Evolutionary conservation across 1,140 invertebrate species (phyloP), one percentile per base, ranked within the genome.

Genomic region (Ganaspis sp.): DNA sequence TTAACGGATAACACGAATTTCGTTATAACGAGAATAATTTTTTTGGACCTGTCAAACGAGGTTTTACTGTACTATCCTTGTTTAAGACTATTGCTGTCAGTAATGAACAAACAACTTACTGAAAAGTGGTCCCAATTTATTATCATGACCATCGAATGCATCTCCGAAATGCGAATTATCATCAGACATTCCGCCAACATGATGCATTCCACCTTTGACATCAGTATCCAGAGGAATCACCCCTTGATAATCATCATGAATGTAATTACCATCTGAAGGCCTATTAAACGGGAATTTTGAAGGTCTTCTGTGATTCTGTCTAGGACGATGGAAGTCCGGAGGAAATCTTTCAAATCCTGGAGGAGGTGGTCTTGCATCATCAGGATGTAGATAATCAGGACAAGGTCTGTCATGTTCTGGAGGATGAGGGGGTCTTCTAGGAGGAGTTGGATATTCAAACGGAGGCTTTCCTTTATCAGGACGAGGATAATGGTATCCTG

Each of bases 41-140:
- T n/a, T n/a, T n/a, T n/a, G n/a, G n/a, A n/a, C n/a, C n/a, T n/a
- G n/a, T n/a, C n/a, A n/a, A n/a, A n/a, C n/a, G n/a, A n/a, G n/a
- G n/a, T n/a, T n/a, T n/a, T n/a, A n/a, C n/a, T n/a, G n/a, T n/a
- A n/a, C n/a, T n/a, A n/a, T n/a, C n/a, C n/a, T n/a, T n/a, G n/a
- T n/a, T n/a, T n/a, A n/a, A n/a, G n/a, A n/a, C n/a, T n/a, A 45
- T 5, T 45, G 9, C 12, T 45, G 5, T 15, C n/a, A 6, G n/a
- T 40, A 40, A 17, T 49, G 5, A 49, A n/a, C 17, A 5, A 49
- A 49, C 1, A 49, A 86, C 75, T 81, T 53, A 84, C 84, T 73
- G 15, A 75, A 42, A 1, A 69, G 23, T 23, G 53, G n/a, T 9
- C 45, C 69, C 5, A 37, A 9, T 53, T 26, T 64, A 21, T 73